Evolutionary conservation across 1,140 invertebrate species (phyloP), one percentile per base, ranked within the genome.

Genomic region (Brachionus sp.): DNA sequence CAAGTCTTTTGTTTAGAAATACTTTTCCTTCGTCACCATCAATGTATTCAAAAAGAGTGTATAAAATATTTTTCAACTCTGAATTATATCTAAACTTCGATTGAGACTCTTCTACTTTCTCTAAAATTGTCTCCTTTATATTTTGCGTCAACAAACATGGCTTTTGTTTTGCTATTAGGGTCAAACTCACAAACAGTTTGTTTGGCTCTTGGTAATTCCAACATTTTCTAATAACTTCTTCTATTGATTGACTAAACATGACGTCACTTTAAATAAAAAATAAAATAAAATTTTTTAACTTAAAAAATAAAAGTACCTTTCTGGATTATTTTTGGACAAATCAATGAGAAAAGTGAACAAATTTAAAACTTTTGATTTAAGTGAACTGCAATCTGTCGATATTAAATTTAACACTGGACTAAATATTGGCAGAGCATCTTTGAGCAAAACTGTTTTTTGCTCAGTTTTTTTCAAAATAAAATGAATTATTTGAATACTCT

Each of bases 11-110:
- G 23, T 80, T 80, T 13, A 80, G 33, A 35, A 33, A 66, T 13
- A 80, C 50, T 80, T 80, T 80, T 5, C 77, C 77, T 25, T 80
- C 46, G 42, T 80, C 50, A 12, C 77, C 77, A 80, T 80, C 50
- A 2, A 80, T 29, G 57, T 80, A 80, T 62, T 80, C 77, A 37
- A 80, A 80, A n/a, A 80, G 16, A 35, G 37, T 57, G 37, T 62
- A 80, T 16, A 80, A 25, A 44, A 23, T 80, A 44, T 80, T 80
- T 35, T 80, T 80, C 16, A 80, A 29, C 25, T 80, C 77, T 3
- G 33, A 25, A 62, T 80, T 80, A 33, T 62, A 80, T 80, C 62
- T 57, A 44, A 80, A 80, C 10, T 80, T 80, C 2, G 77, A 57
- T 25, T 80, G 77, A 37, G 62, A 12, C 25, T 80, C 53, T 66